These are phyloP conservation scores for Mus spicilegus DNA, from an alignment of 2,113 vertebrate species.

Conservation along the genomic window DNA sequence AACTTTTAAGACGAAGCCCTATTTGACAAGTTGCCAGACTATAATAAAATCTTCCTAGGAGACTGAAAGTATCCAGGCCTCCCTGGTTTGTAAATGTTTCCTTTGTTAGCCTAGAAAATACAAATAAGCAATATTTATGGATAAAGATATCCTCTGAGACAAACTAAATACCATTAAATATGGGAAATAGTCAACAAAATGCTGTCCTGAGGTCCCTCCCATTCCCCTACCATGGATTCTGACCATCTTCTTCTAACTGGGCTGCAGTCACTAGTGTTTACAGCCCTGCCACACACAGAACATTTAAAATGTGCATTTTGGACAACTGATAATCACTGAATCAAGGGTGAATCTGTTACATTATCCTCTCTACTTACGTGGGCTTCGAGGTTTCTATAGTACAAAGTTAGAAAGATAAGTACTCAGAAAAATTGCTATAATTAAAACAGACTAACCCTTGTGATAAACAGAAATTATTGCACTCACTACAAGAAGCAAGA, in stretches of 20 bases:
- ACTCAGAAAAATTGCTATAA: conserved; percentile 56
- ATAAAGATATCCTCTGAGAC: not conserved
- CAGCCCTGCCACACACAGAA: not conserved
- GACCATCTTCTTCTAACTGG: not conserved
- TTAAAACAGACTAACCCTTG: conserved; percentile 64
- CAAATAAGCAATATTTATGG: not conserved
- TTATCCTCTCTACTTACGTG: not conserved
- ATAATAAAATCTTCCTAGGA: not conserved
- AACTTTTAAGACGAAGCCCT: conserved; percentile 37
- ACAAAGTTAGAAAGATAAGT: conserved; percentile 39
- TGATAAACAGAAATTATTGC: conserved; percentile 66
- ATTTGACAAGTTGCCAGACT: not conserved
- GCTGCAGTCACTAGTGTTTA: not conserved
- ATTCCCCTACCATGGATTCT: not conserved
- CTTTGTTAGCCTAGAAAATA: not conserved
- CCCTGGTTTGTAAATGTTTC: not conserved
- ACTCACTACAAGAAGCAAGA: conserved; percentile 26
- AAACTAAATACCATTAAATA: not conserved
- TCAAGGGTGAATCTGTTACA: not conserved
- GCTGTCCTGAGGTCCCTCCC: not conserved
- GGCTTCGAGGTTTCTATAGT: not conserved
- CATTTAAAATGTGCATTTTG: not conserved
- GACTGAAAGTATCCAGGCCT: not conserved
- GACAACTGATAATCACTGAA: not conserved
- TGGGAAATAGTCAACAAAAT: not conserved